phyloP scores from a whole-genome alignment of 2,797 vertebrate species.

The Rhyacichthys aspro region DNA sequence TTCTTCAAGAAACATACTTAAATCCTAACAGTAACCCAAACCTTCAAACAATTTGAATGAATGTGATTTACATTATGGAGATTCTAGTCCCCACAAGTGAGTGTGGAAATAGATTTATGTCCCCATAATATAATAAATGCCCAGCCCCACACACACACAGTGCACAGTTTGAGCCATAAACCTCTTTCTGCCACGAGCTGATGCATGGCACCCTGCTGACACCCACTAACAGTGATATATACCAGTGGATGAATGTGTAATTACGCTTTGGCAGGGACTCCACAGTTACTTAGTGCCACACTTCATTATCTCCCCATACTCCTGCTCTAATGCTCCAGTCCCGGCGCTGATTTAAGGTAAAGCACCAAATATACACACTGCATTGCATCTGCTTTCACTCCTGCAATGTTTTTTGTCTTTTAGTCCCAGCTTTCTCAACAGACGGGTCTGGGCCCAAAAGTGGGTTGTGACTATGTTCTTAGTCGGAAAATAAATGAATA shows the following conservation, averaged over 20 bases:
- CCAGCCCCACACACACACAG: constrained; percentile 50
- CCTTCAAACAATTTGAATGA: constrained; percentile 13
- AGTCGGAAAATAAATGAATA: too few relatives aligned
- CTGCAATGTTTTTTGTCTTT: constrained; percentile 34
- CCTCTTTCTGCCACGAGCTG: constrained; percentile 81
- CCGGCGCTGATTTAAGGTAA: constrained; percentile 81
- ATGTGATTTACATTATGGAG: constrained; percentile 10
- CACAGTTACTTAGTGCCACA: constrained; percentile 84
- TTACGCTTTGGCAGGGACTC: constrained; percentile 90
- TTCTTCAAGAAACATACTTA: constrained; percentile 3
- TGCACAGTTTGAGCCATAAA: constrained; percentile 84
- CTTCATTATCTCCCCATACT: constrained; percentile 85
- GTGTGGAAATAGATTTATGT: constrained; percentile 18
- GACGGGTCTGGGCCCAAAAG: too few relatives aligned
- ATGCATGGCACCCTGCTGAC: constrained; percentile 89
- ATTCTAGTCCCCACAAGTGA: constrained; percentile 3
- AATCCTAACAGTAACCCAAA: constrained; percentile 4
- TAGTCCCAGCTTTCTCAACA: not conserved
- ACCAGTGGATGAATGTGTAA: constrained; percentile 91
- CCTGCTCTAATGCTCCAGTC: constrained; percentile 74
- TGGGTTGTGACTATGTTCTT: too few relatives aligned
- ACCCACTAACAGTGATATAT: constrained; percentile 94
- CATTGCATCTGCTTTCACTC: constrained; percentile 57
- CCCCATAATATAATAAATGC: constrained; percentile 53
- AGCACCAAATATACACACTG: constrained; percentile 45